Base-by-base conservation (phyloP, 2,888 invertebrate genomes). In the Drosophila picticornis region DNA sequence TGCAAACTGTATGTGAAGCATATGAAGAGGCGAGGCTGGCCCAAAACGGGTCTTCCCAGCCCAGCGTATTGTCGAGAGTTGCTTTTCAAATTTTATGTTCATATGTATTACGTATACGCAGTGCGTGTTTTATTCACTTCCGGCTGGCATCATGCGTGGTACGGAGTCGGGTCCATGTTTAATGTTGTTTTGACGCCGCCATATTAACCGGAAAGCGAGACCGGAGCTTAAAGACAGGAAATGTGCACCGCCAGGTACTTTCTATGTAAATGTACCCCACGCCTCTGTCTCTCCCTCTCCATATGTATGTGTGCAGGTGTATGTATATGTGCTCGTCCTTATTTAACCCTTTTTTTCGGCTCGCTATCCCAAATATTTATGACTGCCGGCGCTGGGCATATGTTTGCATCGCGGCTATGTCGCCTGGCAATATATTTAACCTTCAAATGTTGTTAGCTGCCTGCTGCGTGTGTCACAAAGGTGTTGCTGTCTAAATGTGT, bases 161-260 rank as follows among this genome's bases (percentile, higher is more conserved):
- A n/a, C 62, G 59, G 56, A 16, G 38, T n/a, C 59, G 72, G 83
- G 83, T 80, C 55, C 75, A 78, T 84, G 84, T 88, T 90, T 84
- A 87, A 87, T 90, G 89, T 90, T 87, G 84, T 90, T 87, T 87
- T 90, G 87, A 85, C 87, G 90, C 90, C 90, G 90, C 89, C 90
- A 88, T 88, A 88, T 90, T 90, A 90, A 86, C 89, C 87, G 81
- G 89, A 84, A 84, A 82, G 80, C 72, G 71, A 53, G 56, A 70
- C 59, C 72, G 67, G 58, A 57, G 76, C 66, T 59, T 32, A 79
- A 69, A 80, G 79, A 77, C 90, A 88, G 90, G 90, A 86, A 86
- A 86, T 88, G 87, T 88, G 86, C 75, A 71, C 77, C 77, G 75
- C 84, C 90, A 90, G 90, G 87, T 86, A 83, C 89, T 88, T 90